These are phyloP conservation scores for Stichodactyla mertensii DNA, from an alignment of 64 coral and sea anemone species.

Conservation along the genomic window DNA sequence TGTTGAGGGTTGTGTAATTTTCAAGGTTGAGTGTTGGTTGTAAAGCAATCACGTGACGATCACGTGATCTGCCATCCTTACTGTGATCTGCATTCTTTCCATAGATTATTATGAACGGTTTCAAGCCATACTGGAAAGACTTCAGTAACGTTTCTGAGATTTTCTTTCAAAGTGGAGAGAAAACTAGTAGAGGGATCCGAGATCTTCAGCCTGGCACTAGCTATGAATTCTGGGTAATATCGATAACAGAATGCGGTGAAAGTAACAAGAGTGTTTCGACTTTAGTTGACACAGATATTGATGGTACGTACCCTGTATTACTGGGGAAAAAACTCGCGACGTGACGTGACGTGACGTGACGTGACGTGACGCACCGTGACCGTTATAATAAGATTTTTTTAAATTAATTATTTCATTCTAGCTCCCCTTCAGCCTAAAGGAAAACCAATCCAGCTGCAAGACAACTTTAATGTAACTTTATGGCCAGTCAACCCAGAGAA, in stretches of 20 bases:
- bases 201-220: not conserved
- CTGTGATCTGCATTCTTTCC: not conserved
- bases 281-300: not conserved
- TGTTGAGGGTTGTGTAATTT: no score
- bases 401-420: not conserved
- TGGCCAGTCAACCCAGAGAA: not conserved
- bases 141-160: not conserved
- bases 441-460: not conserved
- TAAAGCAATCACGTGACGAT: no score
- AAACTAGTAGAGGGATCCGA: not conserved
- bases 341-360: no score
- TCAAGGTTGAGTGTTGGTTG: no score
- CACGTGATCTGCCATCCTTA: no score
- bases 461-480: not conserved
- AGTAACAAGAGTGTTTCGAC: not conserved
- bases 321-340: not conserved
- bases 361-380: no score
- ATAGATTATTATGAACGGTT: not conserved
- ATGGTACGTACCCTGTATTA: not conserved
- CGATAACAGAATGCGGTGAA: conserved; percentile 1
- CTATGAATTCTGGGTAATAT: conserved; percentile 8
- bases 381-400: not conserved
- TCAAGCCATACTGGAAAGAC: not conserved
- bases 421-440: not conserved
- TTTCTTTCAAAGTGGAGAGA: not conserved